Percentiles rank a stretch among this genome's conserved stretches.
phyloP scores from a whole-genome alignment of 92 coral and sea anemone species.

The Micromussa lordhowensis region DNA sequence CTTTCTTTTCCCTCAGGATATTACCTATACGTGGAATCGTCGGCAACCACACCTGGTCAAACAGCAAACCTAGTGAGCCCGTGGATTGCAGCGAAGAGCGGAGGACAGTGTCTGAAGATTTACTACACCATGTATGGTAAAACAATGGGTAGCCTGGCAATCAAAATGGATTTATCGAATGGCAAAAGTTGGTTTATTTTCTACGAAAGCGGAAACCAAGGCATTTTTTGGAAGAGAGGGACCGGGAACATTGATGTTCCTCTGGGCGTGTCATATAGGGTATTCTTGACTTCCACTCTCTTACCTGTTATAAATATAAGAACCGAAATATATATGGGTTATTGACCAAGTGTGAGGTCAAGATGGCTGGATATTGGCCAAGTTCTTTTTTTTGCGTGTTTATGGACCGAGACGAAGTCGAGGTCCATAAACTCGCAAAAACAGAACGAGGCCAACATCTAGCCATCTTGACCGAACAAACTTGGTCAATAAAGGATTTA shows the following conservation, averaged over 20 bases:
- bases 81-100: constrained; percentile 40
- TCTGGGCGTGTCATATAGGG: constrained; percentile 52
- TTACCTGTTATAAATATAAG: too few relatives aligned
- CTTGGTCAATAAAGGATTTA: too few relatives aligned
- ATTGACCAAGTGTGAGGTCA: too few relatives aligned
- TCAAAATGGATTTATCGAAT: constrained; percentile 47
- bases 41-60: constrained; percentile 52
- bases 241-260: constrained; percentile 74
- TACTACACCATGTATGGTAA: constrained; percentile 88
- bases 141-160: constrained; percentile 67
- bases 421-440: too few relatives aligned
- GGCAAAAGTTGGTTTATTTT: constrained; percentile 60
- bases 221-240: constrained; percentile 75
- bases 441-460: too few relatives aligned
- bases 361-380: too few relatives aligned
- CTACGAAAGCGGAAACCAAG: constrained; percentile 80
- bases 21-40: constrained; percentile 89
- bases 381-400: too few relatives aligned
- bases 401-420: too few relatives aligned
- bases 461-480: too few relatives aligned
- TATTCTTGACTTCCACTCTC: not conserved
- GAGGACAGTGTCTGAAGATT: constrained; percentile 81
- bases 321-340: too few relatives aligned
- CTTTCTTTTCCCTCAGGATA: constrained; percentile 44
- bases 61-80: constrained; percentile 72